These are phyloP conservation scores for Cantharis nigra DNA, from an alignment of 2,888 invertebrate genomes.

Conservation along the genomic window DNA sequence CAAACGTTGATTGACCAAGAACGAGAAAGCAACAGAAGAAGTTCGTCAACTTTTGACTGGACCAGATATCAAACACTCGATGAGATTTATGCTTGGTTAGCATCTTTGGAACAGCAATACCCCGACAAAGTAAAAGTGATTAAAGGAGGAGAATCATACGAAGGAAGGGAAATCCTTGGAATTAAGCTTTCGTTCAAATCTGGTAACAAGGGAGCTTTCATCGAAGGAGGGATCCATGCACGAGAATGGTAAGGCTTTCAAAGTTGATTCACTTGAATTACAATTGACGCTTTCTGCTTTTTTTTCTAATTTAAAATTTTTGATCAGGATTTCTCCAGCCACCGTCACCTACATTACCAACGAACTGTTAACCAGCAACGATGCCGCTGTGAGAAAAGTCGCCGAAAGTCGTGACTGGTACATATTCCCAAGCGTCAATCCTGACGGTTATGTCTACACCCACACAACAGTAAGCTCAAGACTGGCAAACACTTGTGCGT, in stretches of 20 bases:
- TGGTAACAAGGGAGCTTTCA: slow-evolving; percentile 62
- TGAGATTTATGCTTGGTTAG: slow-evolving; percentile 59
- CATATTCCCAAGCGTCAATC: slow-evolving; percentile 73
- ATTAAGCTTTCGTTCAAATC: slow-evolving; percentile 55
- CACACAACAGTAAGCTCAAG: slow-evolving; percentile 61
- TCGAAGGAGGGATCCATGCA: slow-evolving; percentile 62
- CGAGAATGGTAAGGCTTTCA: slow-evolving; percentile 47
- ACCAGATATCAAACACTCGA: slow-evolving; percentile 62
- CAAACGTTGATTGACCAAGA: slow-evolving; percentile 57
- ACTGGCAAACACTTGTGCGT: neutral
- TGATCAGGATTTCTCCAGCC: slow-evolving; percentile 51
- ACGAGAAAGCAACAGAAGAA: slow-evolving; percentile 45
- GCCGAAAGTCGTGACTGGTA: slow-evolving; percentile 75
- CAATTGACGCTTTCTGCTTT: too few species aligned
- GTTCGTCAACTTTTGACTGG: slow-evolving; percentile 59
- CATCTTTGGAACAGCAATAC: slow-evolving; percentile 55
- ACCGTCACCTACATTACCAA: slow-evolving; percentile 62
- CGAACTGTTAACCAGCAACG: slow-evolving; percentile 66
- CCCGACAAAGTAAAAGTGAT: slow-evolving; percentile 59
- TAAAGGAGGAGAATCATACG: slow-evolving; percentile 62
- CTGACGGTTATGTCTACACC: slow-evolving; percentile 74
- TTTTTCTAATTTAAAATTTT: too few species aligned
- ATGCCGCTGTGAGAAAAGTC: slow-evolving; percentile 60
- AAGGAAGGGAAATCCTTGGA: slow-evolving; percentile 65
- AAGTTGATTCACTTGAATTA: too few species aligned